Evolutionary conservation across 2,797 vertebrate species (phyloP), one percentile per base, ranked within the genome.

Genomic region (Fistularia tabacaria): DNA sequence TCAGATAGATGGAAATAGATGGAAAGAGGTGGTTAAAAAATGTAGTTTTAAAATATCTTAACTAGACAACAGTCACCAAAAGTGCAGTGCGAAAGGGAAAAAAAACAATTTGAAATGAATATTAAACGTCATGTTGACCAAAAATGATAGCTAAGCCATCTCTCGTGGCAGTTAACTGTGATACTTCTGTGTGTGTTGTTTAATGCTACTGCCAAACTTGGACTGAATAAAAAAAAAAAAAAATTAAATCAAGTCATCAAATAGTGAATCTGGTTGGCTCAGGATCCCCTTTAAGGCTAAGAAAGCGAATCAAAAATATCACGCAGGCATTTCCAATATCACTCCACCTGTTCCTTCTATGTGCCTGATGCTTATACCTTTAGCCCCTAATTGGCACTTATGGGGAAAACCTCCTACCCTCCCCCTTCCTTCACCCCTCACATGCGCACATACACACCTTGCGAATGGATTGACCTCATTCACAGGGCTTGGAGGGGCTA

Each of bases 381-480:
- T 56, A 63, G 63, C 58, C 51, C 53, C 70, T 85, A 86, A 84
- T 82, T 84, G 77, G 67, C 76, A 85, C 75, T 79, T 81, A 77
- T 66, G 74, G 74, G 79, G 76, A 74, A 81, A 73, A 65, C 75
- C 81, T 59, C 70, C 69, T 62, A 77, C 57, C 57, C 42, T 43
- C 55, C 41, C 64, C 56, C 70, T 64, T 71, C 53, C 51, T 66
- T 64, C 66, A 49, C 49, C 58, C 62, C 61, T 61, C 65, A 63
- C 73, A 48, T 54, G 39, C 56, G 56, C 71, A 64, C 64, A 61
- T 53, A 69, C 64, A 62, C 71, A 66, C 62, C 66, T 59, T 54
- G 48, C 59, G 78, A 77, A 77, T 80, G 64, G 77, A 80, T 59
- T 86, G 85, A 86, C 85, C 85, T 87, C 77, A 83, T 87, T 89